Evolutionary conservation across 2,888 invertebrate genomes (phyloP), one percentile per base, ranked within the genome.

Genomic region (Achlya flavicornis): DNA sequence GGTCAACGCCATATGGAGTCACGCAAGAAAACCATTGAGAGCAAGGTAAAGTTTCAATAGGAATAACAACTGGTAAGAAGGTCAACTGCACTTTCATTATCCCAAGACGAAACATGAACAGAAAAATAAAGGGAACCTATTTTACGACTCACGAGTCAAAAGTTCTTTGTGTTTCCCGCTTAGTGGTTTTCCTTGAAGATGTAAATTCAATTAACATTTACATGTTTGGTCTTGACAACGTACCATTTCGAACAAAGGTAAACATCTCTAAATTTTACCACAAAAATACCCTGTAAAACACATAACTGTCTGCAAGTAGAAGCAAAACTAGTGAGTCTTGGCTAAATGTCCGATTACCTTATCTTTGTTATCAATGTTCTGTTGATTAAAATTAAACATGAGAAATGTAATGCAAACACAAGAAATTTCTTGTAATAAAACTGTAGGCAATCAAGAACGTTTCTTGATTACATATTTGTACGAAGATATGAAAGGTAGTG

Each of bases 21-120:
- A 81, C 81, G 81, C 81, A 72, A 81, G 65, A 64, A 71, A 71
- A 65, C 73, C 72, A 79, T 81, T 81, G 73, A 70, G 72, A 76
- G 70, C 72, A 75, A 80, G 77, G 74, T 76, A 71, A 79, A 72
- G 74, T 73, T 75, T 79, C 72, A 59, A 14, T 43, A 32, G 63
- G 66, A 74, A 33, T 19, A 53, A 53, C 53, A 19, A 53, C 53
- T 53, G 53, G 19, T 4, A 53, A 53, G 53, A 53, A 53, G 53
- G 53, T 53, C 53, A 53, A 53, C 53, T 53, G 53, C 16, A 53
- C 53, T 53, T 53, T 53, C 53, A 53, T 53, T 53, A 53, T 10
- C 53, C 53, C 53, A 53, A 53, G 10, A 53, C 53, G n/a, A 53
- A 8, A 10, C 53, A 19, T 8, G 53, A 19, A 53, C 19, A 10